Percentiles rank a stretch among this genome's conserved stretches.
These are phyloP conservation scores for Strigamia maritima DNA, from an alignment of 2,888 invertebrate genomes.

Conservation along the genomic window DNA sequence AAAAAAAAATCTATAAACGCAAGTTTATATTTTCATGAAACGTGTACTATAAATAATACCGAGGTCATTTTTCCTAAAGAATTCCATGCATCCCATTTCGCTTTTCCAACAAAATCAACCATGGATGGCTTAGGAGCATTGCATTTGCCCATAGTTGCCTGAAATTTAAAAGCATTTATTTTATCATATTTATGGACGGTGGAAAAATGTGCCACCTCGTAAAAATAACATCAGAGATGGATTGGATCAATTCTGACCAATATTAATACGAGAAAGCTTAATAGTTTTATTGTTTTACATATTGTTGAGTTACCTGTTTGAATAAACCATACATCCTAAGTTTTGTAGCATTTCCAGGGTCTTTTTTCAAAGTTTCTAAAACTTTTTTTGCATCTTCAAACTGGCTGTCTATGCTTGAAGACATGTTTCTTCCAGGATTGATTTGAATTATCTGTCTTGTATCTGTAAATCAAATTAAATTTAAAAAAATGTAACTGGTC, in stretches of 20 bases:
- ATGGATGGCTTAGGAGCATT: conserved; percentile 57
- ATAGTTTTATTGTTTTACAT: too few species aligned
- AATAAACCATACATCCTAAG: conserved; percentile 58
- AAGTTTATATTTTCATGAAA: too few species aligned
- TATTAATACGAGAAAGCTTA: too few species aligned
- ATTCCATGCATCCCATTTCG: conserved; percentile 61
- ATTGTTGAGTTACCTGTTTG: conserved; percentile 55
- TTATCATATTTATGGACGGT: too few species aligned
- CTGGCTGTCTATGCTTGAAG: conserved; percentile 40
- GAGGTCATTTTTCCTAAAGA: conserved; percentile 52
- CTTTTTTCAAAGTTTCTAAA: conserved; percentile 51
- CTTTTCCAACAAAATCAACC: conserved; percentile 59
- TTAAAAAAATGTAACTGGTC: too few species aligned
- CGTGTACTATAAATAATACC: neutral
- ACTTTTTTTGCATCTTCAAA: conserved; percentile 52
- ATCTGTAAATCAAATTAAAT: too few species aligned
- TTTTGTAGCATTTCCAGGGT: conserved; percentile 57
- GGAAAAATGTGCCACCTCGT: too few species aligned
- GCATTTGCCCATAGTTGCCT: conserved; percentile 52
- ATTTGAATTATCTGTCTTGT: neutral
- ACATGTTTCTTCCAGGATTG: neutral
- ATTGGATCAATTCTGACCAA: too few species aligned
- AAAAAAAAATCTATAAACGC: conserved; percentile 46
- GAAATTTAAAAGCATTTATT: neutral
- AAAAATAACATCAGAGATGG: too few species aligned